Conservation (phyloP, 2,113 vertebrate species). For the Callipepla squamata region DNA sequence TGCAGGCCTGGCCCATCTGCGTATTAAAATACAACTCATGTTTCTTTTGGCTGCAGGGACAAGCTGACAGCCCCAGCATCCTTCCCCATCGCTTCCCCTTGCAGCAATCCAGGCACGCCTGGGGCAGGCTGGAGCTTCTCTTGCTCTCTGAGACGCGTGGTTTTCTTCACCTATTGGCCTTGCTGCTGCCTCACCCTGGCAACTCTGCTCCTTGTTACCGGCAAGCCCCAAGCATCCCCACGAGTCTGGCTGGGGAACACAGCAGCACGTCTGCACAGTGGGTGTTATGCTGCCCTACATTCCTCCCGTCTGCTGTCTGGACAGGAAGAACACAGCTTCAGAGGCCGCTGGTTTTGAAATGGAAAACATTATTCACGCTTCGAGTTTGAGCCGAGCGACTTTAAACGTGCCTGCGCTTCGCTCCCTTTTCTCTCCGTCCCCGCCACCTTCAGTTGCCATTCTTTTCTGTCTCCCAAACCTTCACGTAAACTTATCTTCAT, state of each 20-base stretch:
- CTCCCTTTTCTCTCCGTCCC: neutral
- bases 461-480: neutral
- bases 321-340: neutral
- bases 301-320: neutral
- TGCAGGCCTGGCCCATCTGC: neutral
- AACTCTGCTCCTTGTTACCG: accelerated
- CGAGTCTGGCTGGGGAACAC: neutral
- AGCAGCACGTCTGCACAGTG: neutral
- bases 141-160: neutral
- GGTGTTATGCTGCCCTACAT: neutral
- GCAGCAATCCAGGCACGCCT: neutral
- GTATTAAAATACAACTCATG: accelerated
- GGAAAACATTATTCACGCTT: neutral
- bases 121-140: neutral
- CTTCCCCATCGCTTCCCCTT: neutral
- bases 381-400: neutral
- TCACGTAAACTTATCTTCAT: neutral
- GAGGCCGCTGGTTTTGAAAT: neutral
- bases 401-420: neutral
- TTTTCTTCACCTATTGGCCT: neutral
- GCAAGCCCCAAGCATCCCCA: accelerated
- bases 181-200: neutral
- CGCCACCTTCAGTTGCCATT: accelerated
- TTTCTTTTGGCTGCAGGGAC: neutral
- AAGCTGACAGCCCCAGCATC: neutral